These are phyloP conservation scores for Dicaeum eximium DNA, from an alignment of 2,113 vertebrate species.

Conservation along the genomic window DNA sequence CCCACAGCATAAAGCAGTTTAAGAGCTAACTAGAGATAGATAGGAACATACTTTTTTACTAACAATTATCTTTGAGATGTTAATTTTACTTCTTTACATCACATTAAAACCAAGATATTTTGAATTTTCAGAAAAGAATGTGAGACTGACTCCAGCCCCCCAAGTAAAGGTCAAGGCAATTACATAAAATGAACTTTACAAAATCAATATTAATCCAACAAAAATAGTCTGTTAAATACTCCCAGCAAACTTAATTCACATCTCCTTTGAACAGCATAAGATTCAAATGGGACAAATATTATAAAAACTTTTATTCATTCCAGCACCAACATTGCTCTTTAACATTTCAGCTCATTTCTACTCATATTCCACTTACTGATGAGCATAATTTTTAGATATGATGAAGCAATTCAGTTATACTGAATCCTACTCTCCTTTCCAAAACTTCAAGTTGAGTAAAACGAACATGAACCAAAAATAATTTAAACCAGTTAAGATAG, in stretches of 20 bases:
- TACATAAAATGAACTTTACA: background rate
- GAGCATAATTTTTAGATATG: background rate
- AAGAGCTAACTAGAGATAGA: background rate
- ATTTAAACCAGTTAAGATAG: background rate
- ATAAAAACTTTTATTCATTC: background rate
- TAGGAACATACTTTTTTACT: background rate
- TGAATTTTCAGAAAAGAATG: background rate
- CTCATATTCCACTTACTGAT: background rate
- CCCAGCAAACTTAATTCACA: background rate
- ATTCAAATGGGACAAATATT: background rate
- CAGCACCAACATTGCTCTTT: background rate
- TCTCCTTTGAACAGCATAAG: background rate
- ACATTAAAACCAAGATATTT: background rate
- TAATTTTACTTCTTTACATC: background rate
- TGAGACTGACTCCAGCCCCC: background rate
- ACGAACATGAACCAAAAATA: background rate
- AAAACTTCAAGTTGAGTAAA: background rate
- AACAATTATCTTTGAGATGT: background rate
- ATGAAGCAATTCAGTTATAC: background rate
- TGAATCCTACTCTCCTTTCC: background rate
- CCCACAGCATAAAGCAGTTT: background rate
- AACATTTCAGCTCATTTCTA: background rate
- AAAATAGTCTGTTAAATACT: background rate
- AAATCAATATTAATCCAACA: conserved; percentile 24
- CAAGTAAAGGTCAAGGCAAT: background rate